These are phyloP conservation scores for Lochmaea crataegi DNA, from an alignment of 2,888 invertebrate genomes.

Conservation along the genomic window DNA sequence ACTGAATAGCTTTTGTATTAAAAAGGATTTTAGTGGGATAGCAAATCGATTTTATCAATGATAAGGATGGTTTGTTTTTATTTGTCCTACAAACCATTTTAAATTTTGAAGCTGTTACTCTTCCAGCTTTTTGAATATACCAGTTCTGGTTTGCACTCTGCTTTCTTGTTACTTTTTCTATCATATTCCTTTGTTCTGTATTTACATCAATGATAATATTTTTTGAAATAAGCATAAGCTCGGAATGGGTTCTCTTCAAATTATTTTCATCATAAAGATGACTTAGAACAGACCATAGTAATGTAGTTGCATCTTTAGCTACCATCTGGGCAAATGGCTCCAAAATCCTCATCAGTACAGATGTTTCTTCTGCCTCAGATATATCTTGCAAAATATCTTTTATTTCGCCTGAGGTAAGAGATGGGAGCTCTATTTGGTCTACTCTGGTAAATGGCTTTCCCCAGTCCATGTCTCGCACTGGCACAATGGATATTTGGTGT, in stretches of 20 bases:
- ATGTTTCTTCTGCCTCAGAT: slow-evolving; percentile 6
- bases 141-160: too few species aligned
- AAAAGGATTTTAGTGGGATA: slow-evolving; percentile 9
- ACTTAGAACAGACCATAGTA: too few species aligned
- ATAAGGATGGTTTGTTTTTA: neutral
- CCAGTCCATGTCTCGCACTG: slow-evolving; percentile 12
- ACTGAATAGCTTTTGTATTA: slow-evolving; percentile 3
- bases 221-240: too few species aligned
- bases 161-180: too few species aligned
- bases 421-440: neutral
- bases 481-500: neutral
- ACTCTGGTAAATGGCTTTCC: slow-evolving; percentile 2
- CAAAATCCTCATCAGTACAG: neutral
- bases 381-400: slow-evolving; percentile 9
- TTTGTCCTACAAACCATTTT: neutral
- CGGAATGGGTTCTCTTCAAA: too few species aligned
- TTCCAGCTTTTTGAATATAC: slow-evolving; percentile 8
- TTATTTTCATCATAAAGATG: too few species aligned
- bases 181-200: too few species aligned
- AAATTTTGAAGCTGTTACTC: neutral
- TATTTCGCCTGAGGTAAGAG: neutral
- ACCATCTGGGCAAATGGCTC: too few species aligned
- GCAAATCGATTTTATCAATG: slow-evolving; percentile 12
- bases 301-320: too few species aligned
- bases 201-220: too few species aligned